Evolutionary conservation across 2,888 invertebrate species (phyloP).

Genomic region (Drosophila aldrichi): DNA sequence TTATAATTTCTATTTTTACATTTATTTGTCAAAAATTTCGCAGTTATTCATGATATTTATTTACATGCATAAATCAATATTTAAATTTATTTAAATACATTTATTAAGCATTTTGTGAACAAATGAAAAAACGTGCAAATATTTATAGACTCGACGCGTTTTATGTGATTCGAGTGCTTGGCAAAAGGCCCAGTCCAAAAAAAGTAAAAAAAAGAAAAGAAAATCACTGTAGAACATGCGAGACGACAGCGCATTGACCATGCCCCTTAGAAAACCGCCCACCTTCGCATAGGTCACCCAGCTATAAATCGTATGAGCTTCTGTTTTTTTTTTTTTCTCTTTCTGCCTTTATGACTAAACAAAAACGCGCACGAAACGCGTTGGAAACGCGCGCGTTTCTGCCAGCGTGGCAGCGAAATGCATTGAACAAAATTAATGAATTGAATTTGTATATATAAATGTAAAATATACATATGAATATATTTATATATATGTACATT

Average conservation of each 20-base stretch:
- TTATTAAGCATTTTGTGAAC: background rate
- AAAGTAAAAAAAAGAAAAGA: background rate
- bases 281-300: conserved; percentile 2
- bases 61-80: background rate
- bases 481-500: background rate
- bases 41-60: background rate
- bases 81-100: background rate
- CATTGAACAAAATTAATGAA: conserved; percentile 1
- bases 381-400: conserved; percentile 29
- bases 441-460: background rate
- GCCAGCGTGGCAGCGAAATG: conserved; percentile 36
- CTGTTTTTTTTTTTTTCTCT: too few species aligned
- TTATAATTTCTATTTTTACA: background rate
- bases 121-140: conserved; percentile 44
- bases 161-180: conserved; percentile 17
- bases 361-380: conserved; percentile 38
- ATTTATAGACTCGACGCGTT: conserved; percentile 27
- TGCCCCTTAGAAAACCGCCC: conserved; percentile 11
- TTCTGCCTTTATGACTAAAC: conserved; percentile 41
- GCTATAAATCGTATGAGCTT: conserved; percentile 25
- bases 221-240: conserved; percentile 25
- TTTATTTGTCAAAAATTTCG: background rate
- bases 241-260: conserved; percentile 21
- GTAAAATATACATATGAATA: background rate
- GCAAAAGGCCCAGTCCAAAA: conserved; percentile 29